These are phyloP conservation scores for Himantopus leucocephalus DNA, from an alignment of 2,113 vertebrate species.

Conservation along the genomic window DNA sequence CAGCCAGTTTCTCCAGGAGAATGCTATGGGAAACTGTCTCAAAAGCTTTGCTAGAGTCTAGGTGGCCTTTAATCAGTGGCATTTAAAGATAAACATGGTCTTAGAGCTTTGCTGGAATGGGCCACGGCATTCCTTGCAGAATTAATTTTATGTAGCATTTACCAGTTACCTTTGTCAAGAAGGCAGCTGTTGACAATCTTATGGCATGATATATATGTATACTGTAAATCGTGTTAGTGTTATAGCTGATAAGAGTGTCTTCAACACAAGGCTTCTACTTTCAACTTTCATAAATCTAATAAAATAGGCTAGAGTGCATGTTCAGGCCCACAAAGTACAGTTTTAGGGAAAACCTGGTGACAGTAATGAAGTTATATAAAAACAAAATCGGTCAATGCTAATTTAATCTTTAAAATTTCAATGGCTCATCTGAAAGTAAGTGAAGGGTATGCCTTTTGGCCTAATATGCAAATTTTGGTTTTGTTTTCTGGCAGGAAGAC, in stretches of 20 bases:
- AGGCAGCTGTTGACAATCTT: neutral
- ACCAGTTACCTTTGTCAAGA: neutral
- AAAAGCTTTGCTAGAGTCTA: neutral
- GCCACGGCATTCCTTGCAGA: accelerated
- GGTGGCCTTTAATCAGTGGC: neutral
- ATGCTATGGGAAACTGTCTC: neutral
- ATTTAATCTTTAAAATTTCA: neutral
- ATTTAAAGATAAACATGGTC: neutral
- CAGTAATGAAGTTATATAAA: neutral
- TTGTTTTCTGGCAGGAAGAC: conserved; percentile 86
- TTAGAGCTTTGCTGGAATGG: neutral
- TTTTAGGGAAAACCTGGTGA: neutral
- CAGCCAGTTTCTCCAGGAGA: neutral
- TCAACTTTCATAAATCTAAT: neutral
- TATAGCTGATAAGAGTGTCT: neutral
- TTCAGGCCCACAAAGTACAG: neutral
- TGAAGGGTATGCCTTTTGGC: neutral
- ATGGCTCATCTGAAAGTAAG: neutral
- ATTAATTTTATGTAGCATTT: neutral
- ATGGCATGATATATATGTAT: neutral
- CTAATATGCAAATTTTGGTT: neutral
- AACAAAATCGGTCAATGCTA: accelerated
- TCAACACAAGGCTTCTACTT: neutral
- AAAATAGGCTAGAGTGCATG: neutral
- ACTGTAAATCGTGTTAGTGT: neutral